phyloP scores from a whole-genome alignment of 2,888 invertebrate species.

The Carpatolechia fugitivella region DNA sequence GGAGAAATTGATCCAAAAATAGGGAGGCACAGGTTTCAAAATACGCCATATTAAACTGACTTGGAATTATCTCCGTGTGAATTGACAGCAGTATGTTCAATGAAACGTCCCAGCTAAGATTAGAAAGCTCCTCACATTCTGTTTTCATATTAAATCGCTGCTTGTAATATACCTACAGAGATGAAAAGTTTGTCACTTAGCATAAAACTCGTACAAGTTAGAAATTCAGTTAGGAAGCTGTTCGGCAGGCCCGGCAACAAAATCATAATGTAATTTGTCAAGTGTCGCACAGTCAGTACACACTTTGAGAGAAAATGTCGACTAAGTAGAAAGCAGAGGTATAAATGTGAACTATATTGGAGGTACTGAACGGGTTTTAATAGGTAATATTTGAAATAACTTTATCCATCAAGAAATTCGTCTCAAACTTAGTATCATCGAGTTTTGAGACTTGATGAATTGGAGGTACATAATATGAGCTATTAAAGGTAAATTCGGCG shows the following conservation, averaged over 20 bases:
- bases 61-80: conserved; percentile 4
- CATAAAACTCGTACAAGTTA: conserved; percentile 42
- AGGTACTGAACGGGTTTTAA: conserved; percentile 2
- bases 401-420: neutral
- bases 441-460: neutral
- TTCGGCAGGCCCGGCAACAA: conserved; percentile 47
- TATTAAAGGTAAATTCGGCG: neutral
- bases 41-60: neutral
- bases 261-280: conserved; percentile 68
- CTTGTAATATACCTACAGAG: conserved; percentile 19
- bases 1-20: too few relatives aligned
- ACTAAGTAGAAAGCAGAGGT: neutral
- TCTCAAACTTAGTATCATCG: neutral
- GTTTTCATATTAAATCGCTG: conserved; percentile 22
- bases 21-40: too few relatives aligned
- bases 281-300: conserved; percentile 38
- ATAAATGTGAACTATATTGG: conserved; percentile 1
- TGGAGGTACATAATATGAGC: neutral
- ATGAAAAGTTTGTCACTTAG: conserved; percentile 41
- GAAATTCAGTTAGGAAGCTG: conserved; percentile 49
- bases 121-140: conserved; percentile 24
- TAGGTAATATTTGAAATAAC: neutral
- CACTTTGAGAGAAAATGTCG: neutral
- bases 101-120: conserved; percentile 23
- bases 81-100: conserved; percentile 25